A percentile compares a stretch with the other conserved stretches of the same genome.
These are phyloP conservation scores for Desoria tigrina DNA, from an alignment of 2,888 invertebrate species.

Conservation along the genomic window DNA sequence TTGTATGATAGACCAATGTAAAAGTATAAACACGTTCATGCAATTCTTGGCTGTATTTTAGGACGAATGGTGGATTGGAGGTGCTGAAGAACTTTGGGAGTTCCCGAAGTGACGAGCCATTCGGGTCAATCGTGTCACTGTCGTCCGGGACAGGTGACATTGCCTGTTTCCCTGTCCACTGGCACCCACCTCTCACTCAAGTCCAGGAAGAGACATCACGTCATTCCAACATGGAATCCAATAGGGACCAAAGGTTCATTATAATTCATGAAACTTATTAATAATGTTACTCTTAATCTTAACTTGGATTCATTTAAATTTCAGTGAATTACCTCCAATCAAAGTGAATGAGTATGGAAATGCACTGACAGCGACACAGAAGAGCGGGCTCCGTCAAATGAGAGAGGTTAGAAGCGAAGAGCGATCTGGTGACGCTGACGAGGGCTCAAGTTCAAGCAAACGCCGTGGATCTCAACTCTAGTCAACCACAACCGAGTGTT, in stretches of 20 bases:
- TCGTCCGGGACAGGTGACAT: constrained; percentile 50
- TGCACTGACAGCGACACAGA: constrained; percentile 13
- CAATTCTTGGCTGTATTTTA: too few relatives aligned
- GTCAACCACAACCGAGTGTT: too few relatives aligned
- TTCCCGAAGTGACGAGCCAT: constrained; percentile 51
- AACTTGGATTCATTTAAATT: too few relatives aligned
- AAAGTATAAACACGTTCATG: too few relatives aligned
- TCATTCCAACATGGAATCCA: not conserved
- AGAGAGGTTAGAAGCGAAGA: not conserved
- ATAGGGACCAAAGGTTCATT: constrained; percentile 4
- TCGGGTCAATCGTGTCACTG: constrained; percentile 50
- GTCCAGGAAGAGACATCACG: not conserved
- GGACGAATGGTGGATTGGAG: too few relatives aligned
- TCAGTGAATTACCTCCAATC: constrained; percentile 42
- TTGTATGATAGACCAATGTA: too few relatives aligned
- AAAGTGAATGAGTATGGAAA: constrained; percentile 37
- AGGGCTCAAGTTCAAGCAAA: too few relatives aligned
- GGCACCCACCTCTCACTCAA: not conserved
- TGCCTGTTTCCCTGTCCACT: constrained; percentile 48
- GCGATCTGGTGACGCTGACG: not conserved
- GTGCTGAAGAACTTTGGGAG: too few relatives aligned
- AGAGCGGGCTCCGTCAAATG: not conserved
- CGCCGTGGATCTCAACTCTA: too few relatives aligned
- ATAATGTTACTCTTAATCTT: too few relatives aligned
- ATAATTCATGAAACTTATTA: too few relatives aligned